phyloP scores from a whole-genome alignment of 2,888 invertebrate genomes.

The Zootermopsis nevadensis region DNA sequence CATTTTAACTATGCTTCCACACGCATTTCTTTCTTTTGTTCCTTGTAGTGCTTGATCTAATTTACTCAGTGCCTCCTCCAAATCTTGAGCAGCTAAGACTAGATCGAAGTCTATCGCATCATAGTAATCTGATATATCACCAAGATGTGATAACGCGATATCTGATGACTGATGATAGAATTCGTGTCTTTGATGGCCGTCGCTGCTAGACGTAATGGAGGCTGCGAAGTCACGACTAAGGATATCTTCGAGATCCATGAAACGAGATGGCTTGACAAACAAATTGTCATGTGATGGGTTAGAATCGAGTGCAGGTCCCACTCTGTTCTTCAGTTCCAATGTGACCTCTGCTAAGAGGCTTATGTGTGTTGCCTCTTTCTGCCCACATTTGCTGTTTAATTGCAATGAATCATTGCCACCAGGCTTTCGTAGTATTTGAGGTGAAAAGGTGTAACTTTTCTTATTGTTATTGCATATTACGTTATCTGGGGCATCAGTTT shows the following conservation, averaged over 20 bases:
- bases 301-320: slow-evolving; percentile 14
- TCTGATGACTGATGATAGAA: slow-evolving; percentile 50
- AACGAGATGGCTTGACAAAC: slow-evolving; percentile 1
- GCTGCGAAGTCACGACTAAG: slow-evolving; percentile 39
- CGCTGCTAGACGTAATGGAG: slow-evolving; percentile 35
- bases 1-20: not conserved
- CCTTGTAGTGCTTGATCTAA: slow-evolving; percentile 49
- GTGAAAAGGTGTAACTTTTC: too few relatives aligned
- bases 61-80: slow-evolving; percentile 55
- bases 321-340: not conserved
- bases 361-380: too few relatives aligned
- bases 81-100: slow-evolving; percentile 58
- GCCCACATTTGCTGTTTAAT: too few relatives aligned
- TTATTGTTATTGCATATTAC: too few relatives aligned
- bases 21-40: slow-evolving; percentile 26
- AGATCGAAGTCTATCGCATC: slow-evolving; percentile 58
- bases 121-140: not conserved
- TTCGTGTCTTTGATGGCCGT: slow-evolving; percentile 21
- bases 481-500: too few relatives aligned
- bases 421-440: too few relatives aligned
- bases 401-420: too few relatives aligned
- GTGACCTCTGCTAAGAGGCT: too few relatives aligned
- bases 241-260: slow-evolving; percentile 46
- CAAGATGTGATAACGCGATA: slow-evolving; percentile 36
- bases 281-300: not conserved